These are phyloP conservation scores for Ceratina japonica DNA, from an alignment of 1,140 invertebrate species.

Conservation along the genomic window DNA sequence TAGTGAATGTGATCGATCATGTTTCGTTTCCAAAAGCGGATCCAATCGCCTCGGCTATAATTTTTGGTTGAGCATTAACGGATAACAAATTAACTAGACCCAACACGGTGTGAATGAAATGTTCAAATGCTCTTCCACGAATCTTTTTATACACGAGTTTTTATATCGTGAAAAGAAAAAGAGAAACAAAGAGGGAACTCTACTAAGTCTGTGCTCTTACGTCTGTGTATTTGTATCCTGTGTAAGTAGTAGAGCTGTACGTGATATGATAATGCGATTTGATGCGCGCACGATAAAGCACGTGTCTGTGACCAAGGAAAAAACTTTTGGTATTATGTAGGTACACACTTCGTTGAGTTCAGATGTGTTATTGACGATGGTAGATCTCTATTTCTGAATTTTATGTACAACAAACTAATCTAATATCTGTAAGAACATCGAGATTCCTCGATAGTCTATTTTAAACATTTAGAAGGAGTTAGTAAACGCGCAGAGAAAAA, in stretches of 20 bases:
- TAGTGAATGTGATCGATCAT: constrained; percentile 25
- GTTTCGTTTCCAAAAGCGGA: constrained; percentile 17
- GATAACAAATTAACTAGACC: constrained; percentile 21
- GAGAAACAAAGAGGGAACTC: constrained; percentile 35
- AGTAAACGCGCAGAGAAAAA: background rate
- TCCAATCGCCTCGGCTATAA: constrained; percentile 7
- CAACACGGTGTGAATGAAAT: too few species aligned
- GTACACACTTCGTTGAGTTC: constrained; percentile 46
- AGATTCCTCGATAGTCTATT: constrained; percentile 48
- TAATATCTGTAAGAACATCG: constrained; percentile 42
- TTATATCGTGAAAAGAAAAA: constrained; percentile 44
- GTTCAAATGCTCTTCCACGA: constrained; percentile 58
- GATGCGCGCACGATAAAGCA: constrained; percentile 31
- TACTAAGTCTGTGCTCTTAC: constrained; percentile 55
- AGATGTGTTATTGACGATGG: constrained; percentile 51
- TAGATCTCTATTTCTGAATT: constrained; percentile 55
- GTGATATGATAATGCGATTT: constrained; percentile 33
- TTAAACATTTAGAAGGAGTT: constrained; percentile 4
- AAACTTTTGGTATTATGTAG: constrained; percentile 49
- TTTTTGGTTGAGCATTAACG: constrained; percentile 50
- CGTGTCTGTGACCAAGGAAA: constrained; percentile 37
- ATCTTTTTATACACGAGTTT: constrained; percentile 49
- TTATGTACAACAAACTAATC: constrained; percentile 56
- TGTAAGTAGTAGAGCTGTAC: constrained; percentile 54
- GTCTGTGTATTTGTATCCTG: constrained; percentile 54